These are phyloP conservation scores for Daubentonia madagascariensis DNA, from an alignment of 2,113 vertebrate genomes.

Conservation along the genomic window DNA sequence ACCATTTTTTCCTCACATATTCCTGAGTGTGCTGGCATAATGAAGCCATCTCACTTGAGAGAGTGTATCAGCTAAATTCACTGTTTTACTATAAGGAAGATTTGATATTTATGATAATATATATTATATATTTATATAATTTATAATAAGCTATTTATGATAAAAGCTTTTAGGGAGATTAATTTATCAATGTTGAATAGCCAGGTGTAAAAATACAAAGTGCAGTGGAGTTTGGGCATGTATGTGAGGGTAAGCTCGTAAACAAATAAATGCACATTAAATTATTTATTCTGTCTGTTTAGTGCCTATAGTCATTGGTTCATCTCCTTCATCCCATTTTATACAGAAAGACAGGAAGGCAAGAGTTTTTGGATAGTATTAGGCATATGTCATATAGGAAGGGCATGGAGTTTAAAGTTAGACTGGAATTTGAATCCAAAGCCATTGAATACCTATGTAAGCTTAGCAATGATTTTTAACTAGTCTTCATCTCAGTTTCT, in stretches of 20 bases:
- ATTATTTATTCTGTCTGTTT: background rate
- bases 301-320: background rate
- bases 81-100: background rate
- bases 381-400: background rate
- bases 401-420: background rate
- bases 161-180: background rate
- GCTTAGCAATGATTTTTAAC: background rate
- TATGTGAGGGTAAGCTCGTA: background rate
- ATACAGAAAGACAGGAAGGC: background rate
- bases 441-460: background rate
- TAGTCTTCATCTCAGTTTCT: background rate
- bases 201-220: background rate
- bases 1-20: background rate
- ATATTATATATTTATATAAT: no score
- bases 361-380: background rate
- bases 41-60: background rate
- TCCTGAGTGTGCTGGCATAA: background rate
- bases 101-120: background rate
- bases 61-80: background rate
- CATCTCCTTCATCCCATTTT: background rate
- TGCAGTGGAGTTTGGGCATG: background rate
- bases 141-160: background rate
- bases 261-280: background rate
- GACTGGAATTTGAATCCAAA: background rate
- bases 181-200: background rate